A percentile compares a stretch with the other conserved stretches of the same genome.
Conservation (phyloP, 2,888 invertebrate genomes). For the Perizoma affinitatum region DNA sequence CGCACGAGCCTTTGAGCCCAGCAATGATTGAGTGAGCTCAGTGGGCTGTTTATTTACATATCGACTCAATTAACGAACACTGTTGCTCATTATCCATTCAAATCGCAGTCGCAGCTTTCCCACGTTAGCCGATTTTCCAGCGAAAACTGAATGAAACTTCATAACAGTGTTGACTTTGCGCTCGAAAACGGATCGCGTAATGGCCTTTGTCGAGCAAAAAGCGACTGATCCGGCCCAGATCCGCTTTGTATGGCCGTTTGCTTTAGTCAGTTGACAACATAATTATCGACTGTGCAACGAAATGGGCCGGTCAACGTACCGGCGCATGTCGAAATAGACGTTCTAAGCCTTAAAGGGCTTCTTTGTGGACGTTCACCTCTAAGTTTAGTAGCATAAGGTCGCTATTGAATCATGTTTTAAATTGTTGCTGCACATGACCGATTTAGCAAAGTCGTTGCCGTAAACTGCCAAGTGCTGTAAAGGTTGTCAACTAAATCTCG, state of each 20-base stretch:
- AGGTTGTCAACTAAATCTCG: conserved; percentile 30
- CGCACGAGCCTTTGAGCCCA: conserved; percentile 63
- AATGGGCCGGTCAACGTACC: conserved; percentile 67
- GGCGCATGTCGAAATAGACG: conserved; percentile 56
- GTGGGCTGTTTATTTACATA: conserved; percentile 75
- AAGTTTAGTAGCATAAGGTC: conserved; percentile 25
- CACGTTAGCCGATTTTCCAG: conserved; percentile 74
- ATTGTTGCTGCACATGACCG: conserved; percentile 32
- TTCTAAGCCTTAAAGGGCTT: conserved; percentile 49
- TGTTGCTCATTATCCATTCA: conserved; percentile 77
- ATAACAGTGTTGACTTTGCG: conserved; percentile 79
- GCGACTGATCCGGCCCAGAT: conserved; percentile 76
- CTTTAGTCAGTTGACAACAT: conserved; percentile 77
- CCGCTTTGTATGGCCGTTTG: conserved; percentile 75
- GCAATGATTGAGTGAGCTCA: conserved; percentile 64
- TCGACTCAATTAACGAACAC: conserved; percentile 76
- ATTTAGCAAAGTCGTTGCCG: conserved; percentile 32
- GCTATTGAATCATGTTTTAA: conserved; percentile 26
- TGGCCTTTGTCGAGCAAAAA: conserved; percentile 81
- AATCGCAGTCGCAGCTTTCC: conserved; percentile 72
- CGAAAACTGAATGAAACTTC: conserved; percentile 76
- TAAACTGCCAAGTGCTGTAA: conserved; percentile 27
- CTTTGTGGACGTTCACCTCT: conserved; percentile 36
- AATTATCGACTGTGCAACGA: conserved; percentile 70
- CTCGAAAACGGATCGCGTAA: conserved; percentile 77